A percentile compares a stretch with the other conserved stretches of the same genome.
Conservation (phyloP, 2,113 vertebrate species). For the Danio rerio region GRCz12tu NC_133184.1:26781501-26782000, state of each 20-base stretch:
- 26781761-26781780: neutral
- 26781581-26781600: neutral
- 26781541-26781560: neutral
- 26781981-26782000: neutral
- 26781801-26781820: constrained; percentile 12
- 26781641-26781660: neutral
- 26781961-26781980: neutral
- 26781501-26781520: neutral
- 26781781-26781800: constrained; percentile 5
- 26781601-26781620: neutral
- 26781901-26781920: neutral
- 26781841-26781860: neutral
- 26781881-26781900: constrained; percentile 10
- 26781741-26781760: neutral
- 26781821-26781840: constrained; percentile 42
- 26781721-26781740: neutral
- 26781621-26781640: neutral
- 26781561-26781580: neutral
- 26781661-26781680: neutral
- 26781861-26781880: neutral
- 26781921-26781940: constrained; percentile 33
- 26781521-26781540: neutral
- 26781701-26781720: neutral
- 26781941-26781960: neutral
- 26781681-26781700: no score